Evolutionary conservation across 1,140 invertebrate species (phyloP).

Genomic region (Apis mellifera): Amel_HAv3.1 CM009936.2:12618501-12619000

Average conservation of each 20-base stretch:
- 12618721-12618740: neutral
- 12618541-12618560: slow-evolving; percentile 43
- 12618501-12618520: slow-evolving; percentile 37
- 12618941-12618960: no score
- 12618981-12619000: no score
- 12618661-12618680: slow-evolving; percentile 36
- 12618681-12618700: neutral
- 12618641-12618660: slow-evolving; percentile 45
- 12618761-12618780: slow-evolving; percentile 28
- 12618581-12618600: slow-evolving; percentile 30
- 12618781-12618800: slow-evolving; percentile 11
- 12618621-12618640: slow-evolving; percentile 7
- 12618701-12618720: neutral
- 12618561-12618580: slow-evolving; percentile 20
- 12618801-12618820: neutral
- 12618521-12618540: slow-evolving; percentile 37
- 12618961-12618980: no score
- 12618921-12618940: no score
- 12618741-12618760: neutral
- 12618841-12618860: neutral
- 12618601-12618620: slow-evolving; percentile 20
- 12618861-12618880: neutral
- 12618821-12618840: neutral
- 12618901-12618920: no score
- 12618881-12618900: neutral